Base-by-base conservation (phyloP, 2,797 vertebrate genomes). In the Poeciliopsis infans region DNA sequence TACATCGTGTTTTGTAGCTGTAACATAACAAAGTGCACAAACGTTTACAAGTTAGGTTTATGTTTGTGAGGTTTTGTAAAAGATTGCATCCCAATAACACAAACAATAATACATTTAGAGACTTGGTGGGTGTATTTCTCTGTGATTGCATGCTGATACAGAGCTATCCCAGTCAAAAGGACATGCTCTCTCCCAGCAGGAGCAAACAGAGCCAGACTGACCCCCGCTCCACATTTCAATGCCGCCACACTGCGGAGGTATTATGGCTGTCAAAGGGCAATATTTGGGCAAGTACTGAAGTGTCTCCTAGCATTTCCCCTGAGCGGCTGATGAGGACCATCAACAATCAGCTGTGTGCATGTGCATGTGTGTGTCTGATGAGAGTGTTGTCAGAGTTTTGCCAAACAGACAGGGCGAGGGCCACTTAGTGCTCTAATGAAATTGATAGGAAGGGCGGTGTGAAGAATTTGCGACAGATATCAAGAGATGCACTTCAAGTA, bases 401-500 rank as follows among this genome's bases (percentile, higher is more conserved):
- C 76, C 85, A 83, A 87, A 86, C 79, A 72, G 82, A 81, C 64
- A 18, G 70, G 68, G 71, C 43, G 61, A 81, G 77, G 77, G 86
- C 83, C 85, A 82, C 83, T 90, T 55, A 76, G 80, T 82, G 81
- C 77, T 78, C 8, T 47, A 43, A 74, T 84, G 79, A 88, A 85
- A 90, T 85, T 87, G 89, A 88, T 80, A 75, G 76, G 13, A 43
- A 81, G 84, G 87, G 86, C 86, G 81, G 82, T 41, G 20, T 69
- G 55, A 72, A 91, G 83, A 81, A 86, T 81, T 84, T 46, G 81
- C 79, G 87, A 59, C 84, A 87, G 88, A 88, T 81, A 87, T 87
- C 77, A 74, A 87, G 86, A 89, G 87, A 85, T 86, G 81, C 85
- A 79, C 92, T 94, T 68, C 86, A 85, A 71, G 86, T 89, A 91